phyloP scores from a whole-genome alignment of 2,888 invertebrate genomes.

The Lepidocyrtinus sp. region DNA sequence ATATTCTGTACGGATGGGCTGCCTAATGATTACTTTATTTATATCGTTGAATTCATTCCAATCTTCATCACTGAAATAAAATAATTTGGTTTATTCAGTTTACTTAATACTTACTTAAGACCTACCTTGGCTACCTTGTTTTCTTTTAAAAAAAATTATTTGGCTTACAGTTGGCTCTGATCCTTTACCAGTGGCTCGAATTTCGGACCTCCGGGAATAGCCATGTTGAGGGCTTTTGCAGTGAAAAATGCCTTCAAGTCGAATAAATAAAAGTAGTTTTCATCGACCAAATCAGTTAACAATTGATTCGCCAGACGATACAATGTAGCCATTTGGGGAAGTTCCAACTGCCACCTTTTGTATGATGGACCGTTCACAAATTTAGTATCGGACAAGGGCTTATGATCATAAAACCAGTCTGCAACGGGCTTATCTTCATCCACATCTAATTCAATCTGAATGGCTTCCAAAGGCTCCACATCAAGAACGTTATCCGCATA shows the following conservation, averaged over 20 bases:
- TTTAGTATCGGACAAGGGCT: conserved; percentile 93
- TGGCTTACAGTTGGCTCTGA: conserved; percentile 87
- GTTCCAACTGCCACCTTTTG: conserved; percentile 93
- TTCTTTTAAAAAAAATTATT: background rate
- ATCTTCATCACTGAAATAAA: conserved; percentile 88
- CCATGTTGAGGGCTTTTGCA: conserved; percentile 99
- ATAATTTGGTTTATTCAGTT: conserved; percentile 5
- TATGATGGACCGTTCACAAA: conserved; percentile 95
- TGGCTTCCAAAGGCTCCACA: conserved; percentile 98
- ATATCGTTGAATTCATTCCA: conserved; percentile 99
- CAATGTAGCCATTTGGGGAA: conserved; percentile 98
- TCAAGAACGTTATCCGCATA: conserved; percentile 99
- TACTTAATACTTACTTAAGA: conserved; percentile 8
- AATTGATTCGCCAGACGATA: conserved; percentile 98
- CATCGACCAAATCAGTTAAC: conserved; percentile 96
- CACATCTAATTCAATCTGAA: conserved; percentile 96
- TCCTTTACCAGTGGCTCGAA: conserved; percentile 99
- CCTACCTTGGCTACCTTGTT: too few species aligned
- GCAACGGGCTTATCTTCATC: conserved; percentile 93
- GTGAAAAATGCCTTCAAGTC: conserved; percentile 99
- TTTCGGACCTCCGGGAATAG: conserved; percentile 99
- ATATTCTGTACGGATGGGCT: conserved; percentile 98
- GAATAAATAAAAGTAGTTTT: conserved; percentile 99
- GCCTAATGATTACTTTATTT: conserved; percentile 99
- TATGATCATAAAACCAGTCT: conserved; percentile 99